Evolutionary conservation across 2,888 invertebrate genomes (phyloP), one percentile per base, ranked within the genome.

Genomic region (Nemurella pictetii): DNA sequence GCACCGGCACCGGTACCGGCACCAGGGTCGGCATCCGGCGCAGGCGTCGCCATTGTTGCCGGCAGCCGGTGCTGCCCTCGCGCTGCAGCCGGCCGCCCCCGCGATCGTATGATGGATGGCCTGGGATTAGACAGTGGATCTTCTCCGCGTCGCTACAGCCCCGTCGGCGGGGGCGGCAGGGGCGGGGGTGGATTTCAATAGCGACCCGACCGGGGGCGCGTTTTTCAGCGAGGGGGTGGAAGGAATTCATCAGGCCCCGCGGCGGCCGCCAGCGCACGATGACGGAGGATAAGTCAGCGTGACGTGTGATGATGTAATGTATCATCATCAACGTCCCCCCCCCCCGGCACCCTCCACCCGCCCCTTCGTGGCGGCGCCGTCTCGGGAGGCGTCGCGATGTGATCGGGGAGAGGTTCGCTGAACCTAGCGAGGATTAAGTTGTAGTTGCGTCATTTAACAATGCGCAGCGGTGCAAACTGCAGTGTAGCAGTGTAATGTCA

Each of bases 251-350:
- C 81, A 81, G 72, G 25, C 81, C 29, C 25, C 35, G 36, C 32
- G 32, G 32, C n/a, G n/a, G 32, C 30, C 80, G 28, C 29, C 12
- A 12, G 30, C 35, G 26, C 36, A 25, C 36, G 85, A 82, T 78
- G 84, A 36, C 73, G 75, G 78, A 72, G 85, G 82, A 84, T 85
- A 83, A 85, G 83, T 83, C 80, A 84, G 83, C 35, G 82, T 85
- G 85, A 85, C 85, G 84, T 84, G 85, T 83, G 77, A 84, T 85
- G 85, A 85, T 85, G 85, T 84, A 83, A 85, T 85, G 85, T 85
- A 85, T 85, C 84, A 85, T 84, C 84, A 83, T 55, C 83, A 55
- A 73, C 80, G n/a, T 78, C 78, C 20, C 30, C 82, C 82, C 83
- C 84, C 73, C 29, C 84, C 84, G n/a, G n/a, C 75, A 15, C 15